These are phyloP conservation scores for Botia almorhae DNA, from an alignment of 2,797 vertebrate species.

Conservation along the genomic window DNA sequence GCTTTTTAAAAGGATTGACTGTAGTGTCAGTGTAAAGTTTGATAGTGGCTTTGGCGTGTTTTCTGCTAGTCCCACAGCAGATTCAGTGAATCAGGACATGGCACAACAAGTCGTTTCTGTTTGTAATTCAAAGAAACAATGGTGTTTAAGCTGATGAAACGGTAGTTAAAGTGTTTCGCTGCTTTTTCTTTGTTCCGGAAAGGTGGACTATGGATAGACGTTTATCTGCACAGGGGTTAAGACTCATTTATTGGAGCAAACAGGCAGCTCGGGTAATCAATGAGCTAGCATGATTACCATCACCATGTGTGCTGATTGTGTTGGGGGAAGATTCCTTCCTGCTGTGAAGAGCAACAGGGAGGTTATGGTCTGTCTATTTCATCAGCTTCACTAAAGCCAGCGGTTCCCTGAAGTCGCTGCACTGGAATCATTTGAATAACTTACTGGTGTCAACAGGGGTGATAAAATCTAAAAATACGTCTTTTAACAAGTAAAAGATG, in stretches of 20 bases:
- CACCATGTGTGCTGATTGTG: not conserved
- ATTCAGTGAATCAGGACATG: not conserved
- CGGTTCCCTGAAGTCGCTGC: not conserved
- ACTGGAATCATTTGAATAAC: not conserved
- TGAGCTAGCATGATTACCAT: conserved; percentile 48
- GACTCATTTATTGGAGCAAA: conserved; percentile 44
- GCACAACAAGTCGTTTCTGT: not conserved
- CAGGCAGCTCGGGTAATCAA: conserved; percentile 38
- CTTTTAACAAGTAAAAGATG: not conserved
- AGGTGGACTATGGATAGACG: conserved; percentile 18
- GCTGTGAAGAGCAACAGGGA: conserved; percentile 25
- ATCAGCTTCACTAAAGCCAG: conserved; percentile 39
- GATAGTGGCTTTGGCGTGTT: too few relatives aligned
- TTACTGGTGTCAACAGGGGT: not conserved
- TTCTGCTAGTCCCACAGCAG: not conserved
- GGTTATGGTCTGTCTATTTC: conserved; percentile 39
- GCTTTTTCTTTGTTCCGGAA: not conserved
- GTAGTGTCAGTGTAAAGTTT: too few relatives aligned
- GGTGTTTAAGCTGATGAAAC: not conserved
- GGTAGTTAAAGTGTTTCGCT: not conserved
- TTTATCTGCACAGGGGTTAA: conserved; percentile 21
- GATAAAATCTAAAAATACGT: not conserved
- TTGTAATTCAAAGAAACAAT: conserved; percentile 1
- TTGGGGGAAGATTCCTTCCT: conserved; percentile 25
- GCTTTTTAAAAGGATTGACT: not conserved